Percentiles rank a stretch among this genome's conserved stretches.
Evolutionary conservation across 2,888 invertebrate species (phyloP).

Genomic region (Caenorhabditis plicata): DNA sequence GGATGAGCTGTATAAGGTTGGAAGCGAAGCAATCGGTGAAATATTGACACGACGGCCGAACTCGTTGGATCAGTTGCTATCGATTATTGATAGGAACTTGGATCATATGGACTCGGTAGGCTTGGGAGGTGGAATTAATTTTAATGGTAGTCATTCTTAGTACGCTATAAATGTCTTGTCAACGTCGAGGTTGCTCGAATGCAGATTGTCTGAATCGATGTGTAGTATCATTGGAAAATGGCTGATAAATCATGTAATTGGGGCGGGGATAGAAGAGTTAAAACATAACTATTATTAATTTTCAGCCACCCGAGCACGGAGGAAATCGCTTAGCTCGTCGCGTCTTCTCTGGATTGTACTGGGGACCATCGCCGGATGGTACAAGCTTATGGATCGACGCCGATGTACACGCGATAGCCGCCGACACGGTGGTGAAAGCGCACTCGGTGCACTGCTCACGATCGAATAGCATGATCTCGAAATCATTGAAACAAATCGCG

Average conservation of each 20-base stretch:
- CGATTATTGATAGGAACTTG: slow-evolving; percentile 57
- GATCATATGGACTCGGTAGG: slow-evolving; percentile 50
- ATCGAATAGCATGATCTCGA: slow-evolving; percentile 58
- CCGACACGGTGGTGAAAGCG: slow-evolving; percentile 59
- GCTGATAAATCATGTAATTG: slow-evolving; percentile 52
- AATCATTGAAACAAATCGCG: slow-evolving; percentile 51
- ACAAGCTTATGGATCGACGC: slow-evolving; percentile 52
- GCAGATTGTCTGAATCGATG: slow-evolving; percentile 44
- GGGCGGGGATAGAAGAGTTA: too few relatives aligned
- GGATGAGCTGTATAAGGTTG: slow-evolving; percentile 56
- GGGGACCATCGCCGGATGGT: slow-evolving; percentile 43
- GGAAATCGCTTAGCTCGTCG: slow-evolving; percentile 56
- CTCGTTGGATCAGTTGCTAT: slow-evolving; percentile 41
- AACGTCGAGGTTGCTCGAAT: slow-evolving; percentile 47
- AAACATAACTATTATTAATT: neutral
- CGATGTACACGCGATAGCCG: slow-evolving; percentile 52
- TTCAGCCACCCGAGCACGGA: slow-evolving; percentile 49
- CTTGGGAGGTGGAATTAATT: neutral
- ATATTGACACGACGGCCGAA: slow-evolving; percentile 49
- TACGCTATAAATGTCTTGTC: slow-evolving; percentile 60
- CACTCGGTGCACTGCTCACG: slow-evolving; percentile 60
- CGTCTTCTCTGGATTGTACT: slow-evolving; percentile 47
- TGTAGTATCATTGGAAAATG: slow-evolving; percentile 59
- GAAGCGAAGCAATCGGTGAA: slow-evolving; percentile 58
- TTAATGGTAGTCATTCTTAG: slow-evolving; percentile 15